Base-by-base conservation (phyloP, 1,140 invertebrate species). In the Aphaenogaster ashmeadi region DNA sequence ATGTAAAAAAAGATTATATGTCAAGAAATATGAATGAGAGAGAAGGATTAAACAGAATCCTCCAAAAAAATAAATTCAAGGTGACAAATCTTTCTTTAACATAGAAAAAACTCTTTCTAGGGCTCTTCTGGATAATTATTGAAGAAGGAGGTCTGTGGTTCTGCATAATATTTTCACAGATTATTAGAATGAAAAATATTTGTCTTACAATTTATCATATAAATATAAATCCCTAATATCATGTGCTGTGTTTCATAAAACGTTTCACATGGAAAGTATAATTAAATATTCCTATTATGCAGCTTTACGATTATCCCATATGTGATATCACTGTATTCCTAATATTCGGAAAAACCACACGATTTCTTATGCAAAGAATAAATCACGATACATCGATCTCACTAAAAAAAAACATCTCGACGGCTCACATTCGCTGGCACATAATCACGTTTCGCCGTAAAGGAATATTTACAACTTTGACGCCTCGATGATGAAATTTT, bases 1-100 rank as follows among this genome's bases (percentile, higher is more conserved):
- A 41, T n/a, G 9, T 47, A 69, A 41, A 58, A 3, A 6, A 41
- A 74, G 5, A 75, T 72, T 38, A 54, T 75, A 75, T 15, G 54
- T 41, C 11, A 41, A 21, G 15, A 72, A 52, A 71, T 74, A 15
- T 27, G 27, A 21, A 7, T 41, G 3, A 60, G 33, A 15, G 50
- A 52, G 27, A 1, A 72, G 33, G 41, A 77, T 60, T 41, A 41
- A 56, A 60, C 3, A 18, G 15, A 66, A 38, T 50, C 11, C 18
- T 66, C 13, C 60, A 15, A 47, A 5, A 78, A 44, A 44, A 67
- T n/a, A 52, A 50, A 54, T 54, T 4, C 18, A 54, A 52, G 11
- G 5, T n/a, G 15, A 11, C 21, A 52, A 52, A 36, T 69, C 41
- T 27, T 41, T 47, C 21, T 47, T 69, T 47, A 50, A 15, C 2